Evolutionary conservation across 2,113 vertebrate genomes (phyloP), one percentile per base, ranked within the genome.

Genomic region (Nipponia nippon): DNA sequence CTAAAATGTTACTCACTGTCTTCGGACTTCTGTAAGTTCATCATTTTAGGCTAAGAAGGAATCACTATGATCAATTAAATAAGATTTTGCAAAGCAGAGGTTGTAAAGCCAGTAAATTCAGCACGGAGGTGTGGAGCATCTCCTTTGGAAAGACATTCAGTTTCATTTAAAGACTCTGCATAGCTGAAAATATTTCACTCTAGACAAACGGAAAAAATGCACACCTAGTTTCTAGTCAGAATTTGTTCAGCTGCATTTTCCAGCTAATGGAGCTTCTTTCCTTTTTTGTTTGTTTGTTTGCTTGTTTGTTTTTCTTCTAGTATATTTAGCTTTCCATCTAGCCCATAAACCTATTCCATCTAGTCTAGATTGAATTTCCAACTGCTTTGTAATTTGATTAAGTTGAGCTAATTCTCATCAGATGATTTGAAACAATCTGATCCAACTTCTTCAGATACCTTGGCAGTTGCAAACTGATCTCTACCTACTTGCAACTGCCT

Each of bases 351-450:
- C 40, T 85, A 30, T 79, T 85, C 73, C 13, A 1, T 36, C 66
- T 23, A 73, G 50, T 47, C 58, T 86, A 94, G 79, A 93, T 55
- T 81, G 58, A 81, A 62, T 92, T 95, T 93, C 92, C 85, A 90
- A 9, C 84, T 93, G 87, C 82, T 56, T 66, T 55, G 29, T 94
- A 88, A 90, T 94, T 93, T 85, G 88, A 95, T 92, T 89, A 91
- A 83, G 47, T 75, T 79, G 83, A 87, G 75, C 83, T 96, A 96
- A 96, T 94, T 93, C 40, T 73, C 88, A 83, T 95, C 93, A 96
- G 88, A 96, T 73, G 70, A 90, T 90, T 38, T 86, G 82, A 89
- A 93, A 96, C 62, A 83, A 83, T 70, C 49, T 40, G 3, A 38
- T 91, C 90, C 90, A 93, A 70, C 88, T 90, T 90, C 82, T 93